phyloP scores from a whole-genome alignment of 2,797 vertebrate genomes.

The Characodon lateralis region DNA sequence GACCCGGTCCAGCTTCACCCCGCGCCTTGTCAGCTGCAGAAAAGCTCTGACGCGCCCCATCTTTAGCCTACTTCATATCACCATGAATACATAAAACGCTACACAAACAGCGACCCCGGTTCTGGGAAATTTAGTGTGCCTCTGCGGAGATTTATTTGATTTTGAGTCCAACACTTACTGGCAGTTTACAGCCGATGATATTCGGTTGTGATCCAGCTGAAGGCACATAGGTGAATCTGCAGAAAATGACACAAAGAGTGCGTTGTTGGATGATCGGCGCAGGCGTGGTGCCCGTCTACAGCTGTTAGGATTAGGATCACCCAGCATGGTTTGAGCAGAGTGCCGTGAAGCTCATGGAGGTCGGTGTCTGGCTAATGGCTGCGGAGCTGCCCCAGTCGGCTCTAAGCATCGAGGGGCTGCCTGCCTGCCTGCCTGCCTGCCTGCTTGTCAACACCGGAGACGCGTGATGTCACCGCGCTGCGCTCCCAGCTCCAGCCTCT shows the following conservation, averaged over 20 bases:
- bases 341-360: not conserved
- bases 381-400: conserved; percentile 38
- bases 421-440: conserved; percentile 2
- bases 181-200: conserved; percentile 16
- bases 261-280: not conserved
- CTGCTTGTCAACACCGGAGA: conserved; percentile 36
- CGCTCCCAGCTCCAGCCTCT: not conserved
- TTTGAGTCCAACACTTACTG: conserved; percentile 37
- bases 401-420: conserved; percentile 14
- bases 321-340: conserved; percentile 9
- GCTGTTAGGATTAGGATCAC: conserved; percentile 49
- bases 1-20: conserved; percentile 80
- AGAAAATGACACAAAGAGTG: conserved; percentile 17
- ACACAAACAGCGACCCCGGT: not conserved
- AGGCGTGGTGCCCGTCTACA: conserved; percentile 22
- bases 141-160: not conserved
- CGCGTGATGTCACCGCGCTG: conserved; percentile 75
- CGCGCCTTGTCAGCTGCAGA: conserved; percentile 72
- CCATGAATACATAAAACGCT: conserved; percentile 18
- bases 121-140: not conserved
- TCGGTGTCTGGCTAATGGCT: conserved; percentile 39
- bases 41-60: conserved; percentile 71
- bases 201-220: conserved; percentile 40
- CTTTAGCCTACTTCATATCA: conserved; percentile 17
- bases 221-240: conserved; percentile 44